These are phyloP conservation scores for Gracilinanus agilis DNA, from an alignment of 2,113 vertebrate species.

Conservation along the genomic window DNA sequence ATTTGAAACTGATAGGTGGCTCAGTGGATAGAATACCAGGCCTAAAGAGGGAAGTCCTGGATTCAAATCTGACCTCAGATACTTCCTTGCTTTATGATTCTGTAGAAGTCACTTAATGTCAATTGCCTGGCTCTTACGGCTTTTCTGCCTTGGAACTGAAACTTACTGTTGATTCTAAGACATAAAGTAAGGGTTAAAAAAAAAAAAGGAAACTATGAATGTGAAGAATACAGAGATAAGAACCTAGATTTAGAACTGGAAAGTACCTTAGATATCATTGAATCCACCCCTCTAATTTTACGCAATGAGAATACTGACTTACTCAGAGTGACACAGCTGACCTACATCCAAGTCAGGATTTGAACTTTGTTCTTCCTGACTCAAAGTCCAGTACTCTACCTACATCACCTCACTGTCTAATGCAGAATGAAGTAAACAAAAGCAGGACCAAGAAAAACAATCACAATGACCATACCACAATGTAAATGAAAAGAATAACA, in stretches of 20 bases:
- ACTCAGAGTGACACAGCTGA: neutral
- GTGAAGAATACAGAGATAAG: neutral
- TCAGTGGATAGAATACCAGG: too few relatives aligned
- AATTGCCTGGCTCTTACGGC: too few relatives aligned
- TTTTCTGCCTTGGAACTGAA: too few relatives aligned
- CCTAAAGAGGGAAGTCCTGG: too few relatives aligned
- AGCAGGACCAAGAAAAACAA: neutral
- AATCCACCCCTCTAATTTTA: neutral
- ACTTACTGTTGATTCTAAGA: too few relatives aligned
- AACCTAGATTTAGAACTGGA: neutral
- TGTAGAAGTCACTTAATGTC: too few relatives aligned
- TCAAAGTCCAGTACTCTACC: neutral
- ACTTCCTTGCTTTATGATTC: too few relatives aligned
- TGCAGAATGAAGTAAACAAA: neutral
- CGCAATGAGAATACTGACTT: neutral
- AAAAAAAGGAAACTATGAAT: neutral
- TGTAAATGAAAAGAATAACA: neutral
- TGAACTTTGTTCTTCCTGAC: neutral
- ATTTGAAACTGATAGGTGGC: too few relatives aligned
- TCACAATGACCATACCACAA: neutral
- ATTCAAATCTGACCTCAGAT: too few relatives aligned
- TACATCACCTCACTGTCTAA: neutral
- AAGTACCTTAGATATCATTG: neutral
- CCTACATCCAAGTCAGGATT: neutral
- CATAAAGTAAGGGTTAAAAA: too few relatives aligned